These are phyloP conservation scores for Bombus fervidus DNA, from an alignment of 1,140 invertebrate species.

Conservation along the genomic window DNA sequence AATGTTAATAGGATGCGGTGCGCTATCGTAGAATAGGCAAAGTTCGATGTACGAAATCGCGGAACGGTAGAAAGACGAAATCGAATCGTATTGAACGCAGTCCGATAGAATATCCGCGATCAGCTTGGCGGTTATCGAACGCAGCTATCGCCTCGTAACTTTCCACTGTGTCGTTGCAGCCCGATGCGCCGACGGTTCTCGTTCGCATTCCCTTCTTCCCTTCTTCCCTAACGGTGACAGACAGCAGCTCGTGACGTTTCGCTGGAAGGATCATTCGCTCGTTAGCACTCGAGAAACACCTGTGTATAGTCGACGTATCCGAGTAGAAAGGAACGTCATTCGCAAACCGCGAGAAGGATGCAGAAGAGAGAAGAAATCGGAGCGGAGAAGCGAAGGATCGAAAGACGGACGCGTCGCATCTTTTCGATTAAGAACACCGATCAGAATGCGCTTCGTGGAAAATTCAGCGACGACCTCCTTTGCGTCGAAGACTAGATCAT, in stretches of 20 bases:
- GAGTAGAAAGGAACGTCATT: too few species aligned
- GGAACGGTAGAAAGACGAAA: background rate
- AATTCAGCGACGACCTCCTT: conserved; percentile 8
- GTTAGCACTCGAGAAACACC: too few species aligned
- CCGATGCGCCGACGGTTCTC: background rate
- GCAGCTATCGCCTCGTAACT: conserved; percentile 44
- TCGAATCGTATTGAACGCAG: background rate
- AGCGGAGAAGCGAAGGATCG: background rate
- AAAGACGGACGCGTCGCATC: background rate
- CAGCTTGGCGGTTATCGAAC: conserved; percentile 19
- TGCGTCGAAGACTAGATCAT: background rate
- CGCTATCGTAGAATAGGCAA: too few species aligned
- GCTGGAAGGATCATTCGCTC: too few species aligned
- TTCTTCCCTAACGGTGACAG: conserved; percentile 6
- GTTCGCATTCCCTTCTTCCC: conserved; percentile 8
- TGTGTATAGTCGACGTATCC: too few species aligned
- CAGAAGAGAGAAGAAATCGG: background rate
- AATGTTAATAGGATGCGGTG: too few species aligned
- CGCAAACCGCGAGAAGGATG: background rate
- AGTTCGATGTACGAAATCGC: too few species aligned
- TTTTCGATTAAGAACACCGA: background rate
- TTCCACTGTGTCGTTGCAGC: conserved; percentile 24
- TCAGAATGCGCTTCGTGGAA: background rate
- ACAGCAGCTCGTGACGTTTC: background rate
- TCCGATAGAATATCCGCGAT: conserved; percentile 35